Evolutionary conservation across 2,113 vertebrate genomes (phyloP).

Genomic region (Carassius auratus): DNA sequence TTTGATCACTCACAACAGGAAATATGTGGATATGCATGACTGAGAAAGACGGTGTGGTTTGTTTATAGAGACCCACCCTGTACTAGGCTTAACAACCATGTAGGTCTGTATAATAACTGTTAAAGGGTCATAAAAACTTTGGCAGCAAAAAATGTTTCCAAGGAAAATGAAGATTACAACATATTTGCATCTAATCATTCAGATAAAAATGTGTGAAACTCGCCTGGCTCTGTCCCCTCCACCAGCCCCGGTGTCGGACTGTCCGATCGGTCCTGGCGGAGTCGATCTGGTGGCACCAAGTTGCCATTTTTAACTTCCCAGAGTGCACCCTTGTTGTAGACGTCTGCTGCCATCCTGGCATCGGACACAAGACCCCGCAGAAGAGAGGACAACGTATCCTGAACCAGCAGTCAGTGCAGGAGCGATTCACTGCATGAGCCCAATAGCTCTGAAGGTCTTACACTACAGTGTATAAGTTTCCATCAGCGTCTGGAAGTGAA

Average conservation of each 20-base stretch:
- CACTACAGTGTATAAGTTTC: background rate
- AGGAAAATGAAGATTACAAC: background rate
- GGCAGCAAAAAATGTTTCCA: background rate
- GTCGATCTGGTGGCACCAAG: slow-evolving; percentile 76
- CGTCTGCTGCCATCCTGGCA: slow-evolving; percentile 82
- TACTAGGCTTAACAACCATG: background rate
- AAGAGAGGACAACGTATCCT: background rate
- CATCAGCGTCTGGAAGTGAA: slow-evolving; percentile 8
- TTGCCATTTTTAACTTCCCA: slow-evolving; percentile 77
- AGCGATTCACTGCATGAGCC: background rate
- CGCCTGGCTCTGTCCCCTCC: slow-evolving; percentile 94
- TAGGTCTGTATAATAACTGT: background rate
- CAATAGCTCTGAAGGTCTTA: background rate
- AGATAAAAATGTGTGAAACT: slow-evolving; percentile 19
- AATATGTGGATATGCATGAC: background rate
- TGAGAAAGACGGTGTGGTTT: background rate
- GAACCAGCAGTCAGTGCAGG: background rate
- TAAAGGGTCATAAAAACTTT: background rate
- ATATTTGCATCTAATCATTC: background rate
- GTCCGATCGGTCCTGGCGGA: slow-evolving; percentile 81
- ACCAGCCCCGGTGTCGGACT: slow-evolving; percentile 91
- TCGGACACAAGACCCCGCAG: slow-evolving; percentile 53
- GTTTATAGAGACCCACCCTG: background rate
- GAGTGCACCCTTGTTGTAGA: slow-evolving; percentile 74
- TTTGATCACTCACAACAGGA: background rate